Base-by-base conservation (phyloP, 2,797 vertebrate genomes). In the Mergus octosetaceus region DNA sequence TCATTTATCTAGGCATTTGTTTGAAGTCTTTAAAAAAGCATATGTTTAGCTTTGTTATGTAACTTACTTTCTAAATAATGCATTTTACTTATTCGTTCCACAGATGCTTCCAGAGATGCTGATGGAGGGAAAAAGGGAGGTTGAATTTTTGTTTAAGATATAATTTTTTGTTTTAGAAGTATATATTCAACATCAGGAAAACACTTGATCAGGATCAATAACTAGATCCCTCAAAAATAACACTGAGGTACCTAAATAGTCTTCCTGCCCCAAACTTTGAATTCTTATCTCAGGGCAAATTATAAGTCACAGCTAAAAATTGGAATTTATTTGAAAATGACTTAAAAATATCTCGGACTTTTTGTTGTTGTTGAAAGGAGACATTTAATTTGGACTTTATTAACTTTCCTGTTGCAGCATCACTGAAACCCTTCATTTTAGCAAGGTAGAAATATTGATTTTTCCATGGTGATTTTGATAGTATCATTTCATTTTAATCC, bases 21-120 rank as follows among this genome's bases (percentile, higher is more conserved):
- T 22, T 70, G 25, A 87, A 43, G 17, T 56, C 49, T 82, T 58
- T 43, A 32, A 39, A 53, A 85, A 71, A 68, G 2, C 9, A 60
- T 4, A 15, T 36, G 17, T 73, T 49, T 80, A 41, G 71, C 45
- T 56, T 58, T 77, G 5, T 39, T 82, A 64, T 64, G 77, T 87
- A 18, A 72, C 82, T 68, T 78, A 32, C 22, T 83, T 18, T 32
- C 19, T 60, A 76, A 60, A 45, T 28, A 81, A 64, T 76, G 57
- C 11, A 75, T 93, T 97, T 96, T 89, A 87, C 76, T 94, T 92
- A 89, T 61, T 73, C 64, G 82, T 84, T 93, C 49, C 5, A 5
- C 83, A 85, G 92, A 73, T 69, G 24, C 49, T 49, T 49, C 49
- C 49, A 66, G 38, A 82, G 30, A 24, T 68, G 41, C 41, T 80